phyloP scores from a whole-genome alignment of 2,888 invertebrate species.

The Ecliptopera silaceata region DNA sequence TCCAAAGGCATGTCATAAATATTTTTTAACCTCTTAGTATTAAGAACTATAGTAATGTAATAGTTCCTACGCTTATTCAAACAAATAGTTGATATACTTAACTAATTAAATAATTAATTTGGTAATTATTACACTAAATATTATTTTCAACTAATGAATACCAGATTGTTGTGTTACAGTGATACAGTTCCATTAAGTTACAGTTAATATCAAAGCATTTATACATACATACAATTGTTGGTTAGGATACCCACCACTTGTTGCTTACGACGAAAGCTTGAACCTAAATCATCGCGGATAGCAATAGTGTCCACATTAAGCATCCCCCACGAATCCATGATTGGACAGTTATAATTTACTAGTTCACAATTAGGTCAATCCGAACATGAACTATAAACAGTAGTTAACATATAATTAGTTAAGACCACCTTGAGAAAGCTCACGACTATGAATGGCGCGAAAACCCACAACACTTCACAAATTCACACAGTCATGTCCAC shows the following conservation, averaged over 20 bases:
- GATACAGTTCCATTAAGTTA: no score
- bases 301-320: conserved; percentile 86
- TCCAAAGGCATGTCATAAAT: no score
- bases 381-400: conserved; percentile 38
- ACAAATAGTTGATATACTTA: no score
- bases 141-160: no score
- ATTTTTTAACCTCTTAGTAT: no score
- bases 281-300: conserved; percentile 86
- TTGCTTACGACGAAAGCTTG: conserved; percentile 75
- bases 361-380: conserved; percentile 39
- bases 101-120: no score
- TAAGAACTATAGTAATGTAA: no score
- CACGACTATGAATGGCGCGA: conserved; percentile 56
- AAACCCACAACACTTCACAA: conserved; percentile 40
- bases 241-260: conserved; percentile 58
- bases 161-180: no score
- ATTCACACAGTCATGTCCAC: conserved; percentile 46
- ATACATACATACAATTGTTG: conserved; percentile 19
- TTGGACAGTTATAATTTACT: conserved; percentile 24
- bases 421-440: conserved; percentile 39
- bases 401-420: conserved; percentile 29
- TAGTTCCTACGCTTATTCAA: no score
- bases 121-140: no score
- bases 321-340: conserved; percentile 89
- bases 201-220: no score